Conservation (phyloP, 1,140 invertebrate species). For the Apocrypta bakeri region DNA sequence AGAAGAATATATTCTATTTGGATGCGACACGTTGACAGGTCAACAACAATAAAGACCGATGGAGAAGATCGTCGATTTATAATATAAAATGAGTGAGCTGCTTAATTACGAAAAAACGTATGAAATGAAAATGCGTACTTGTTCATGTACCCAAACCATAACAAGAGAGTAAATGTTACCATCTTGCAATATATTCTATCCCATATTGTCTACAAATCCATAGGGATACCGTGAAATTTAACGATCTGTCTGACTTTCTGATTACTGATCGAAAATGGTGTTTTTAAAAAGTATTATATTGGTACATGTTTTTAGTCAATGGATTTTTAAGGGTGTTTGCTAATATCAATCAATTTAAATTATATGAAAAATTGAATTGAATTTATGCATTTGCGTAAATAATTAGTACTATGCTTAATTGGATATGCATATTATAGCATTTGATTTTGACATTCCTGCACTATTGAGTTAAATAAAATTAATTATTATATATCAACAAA, state of each 20-base stretch:
- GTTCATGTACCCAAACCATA: slow-evolving; percentile 47
- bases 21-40: slow-evolving; percentile 71
- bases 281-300: not conserved
- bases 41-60: slow-evolving; percentile 52
- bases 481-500: not conserved
- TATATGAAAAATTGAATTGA: not conserved
- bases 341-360: not conserved
- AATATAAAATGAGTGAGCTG: not conserved
- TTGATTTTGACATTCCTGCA: not conserved
- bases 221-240: slow-evolving; percentile 12
- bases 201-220: slow-evolving; percentile 65
- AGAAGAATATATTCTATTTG: slow-evolving; percentile 75
- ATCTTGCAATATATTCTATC: slow-evolving; percentile 68
- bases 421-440: not conserved
- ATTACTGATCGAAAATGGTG: not conserved
- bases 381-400: not conserved
- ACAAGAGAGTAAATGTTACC: slow-evolving; percentile 65
- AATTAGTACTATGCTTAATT: not conserved
- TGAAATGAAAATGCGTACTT: not conserved
- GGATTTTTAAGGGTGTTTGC: not conserved
- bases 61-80: not conserved
- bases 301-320: not conserved
- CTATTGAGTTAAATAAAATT: not conserved
- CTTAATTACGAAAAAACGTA: not conserved
- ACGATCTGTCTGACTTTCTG: not conserved